phyloP scores from a whole-genome alignment of 1,140 invertebrate genomes.

The Drosophila punjabiensis region DNA sequence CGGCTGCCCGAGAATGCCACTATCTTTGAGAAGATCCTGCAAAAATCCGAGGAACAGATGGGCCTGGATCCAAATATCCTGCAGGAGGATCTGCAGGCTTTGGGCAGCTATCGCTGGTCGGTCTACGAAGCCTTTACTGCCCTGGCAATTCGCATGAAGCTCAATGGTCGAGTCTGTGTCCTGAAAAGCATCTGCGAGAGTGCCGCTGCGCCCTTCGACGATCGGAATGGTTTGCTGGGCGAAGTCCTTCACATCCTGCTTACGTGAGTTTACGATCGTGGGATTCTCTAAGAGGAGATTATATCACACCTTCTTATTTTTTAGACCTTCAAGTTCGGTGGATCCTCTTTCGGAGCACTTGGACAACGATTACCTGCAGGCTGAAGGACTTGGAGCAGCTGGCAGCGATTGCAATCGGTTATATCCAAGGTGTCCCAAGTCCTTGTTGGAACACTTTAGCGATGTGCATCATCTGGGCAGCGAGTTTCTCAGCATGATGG shows the following conservation, averaged over 20 bases:
- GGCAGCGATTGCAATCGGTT: slow-evolving; percentile 86
- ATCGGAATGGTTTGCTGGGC: slow-evolving; percentile 88
- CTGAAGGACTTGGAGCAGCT: slow-evolving; percentile 87
- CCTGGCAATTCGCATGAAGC: slow-evolving; percentile 86
- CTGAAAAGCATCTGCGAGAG: slow-evolving; percentile 91
- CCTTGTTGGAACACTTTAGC: slow-evolving; percentile 86
- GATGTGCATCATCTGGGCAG: slow-evolving; percentile 72
- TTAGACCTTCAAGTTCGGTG: slow-evolving; percentile 88
- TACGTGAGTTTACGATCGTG: slow-evolving; percentile 86
- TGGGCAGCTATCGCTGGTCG: slow-evolving; percentile 67
- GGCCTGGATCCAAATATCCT: slow-evolving; percentile 12
- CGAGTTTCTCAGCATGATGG: slow-evolving; percentile 60
- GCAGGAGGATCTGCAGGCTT: slow-evolving; percentile 10
- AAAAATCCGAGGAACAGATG: slow-evolving; percentile 46
- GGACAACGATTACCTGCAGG: slow-evolving; percentile 89
- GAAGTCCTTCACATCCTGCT: slow-evolving; percentile 90
- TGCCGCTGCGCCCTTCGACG: slow-evolving; percentile 88
- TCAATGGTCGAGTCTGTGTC: slow-evolving; percentile 89
- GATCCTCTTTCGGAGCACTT: slow-evolving; percentile 87
- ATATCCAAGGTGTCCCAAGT: slow-evolving; percentile 88
- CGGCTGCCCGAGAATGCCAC: slow-evolving; percentile 41
- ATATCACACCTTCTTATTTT: not conserved
- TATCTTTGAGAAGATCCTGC: slow-evolving; percentile 53
- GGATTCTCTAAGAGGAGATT: not conserved
- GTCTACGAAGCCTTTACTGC: slow-evolving; percentile 61